A percentile compares a stretch with the other conserved stretches of the same genome.
Evolutionary conservation across 2,888 invertebrate genomes (phyloP).

Genomic region (Leptopilina drosophilae): DNA sequence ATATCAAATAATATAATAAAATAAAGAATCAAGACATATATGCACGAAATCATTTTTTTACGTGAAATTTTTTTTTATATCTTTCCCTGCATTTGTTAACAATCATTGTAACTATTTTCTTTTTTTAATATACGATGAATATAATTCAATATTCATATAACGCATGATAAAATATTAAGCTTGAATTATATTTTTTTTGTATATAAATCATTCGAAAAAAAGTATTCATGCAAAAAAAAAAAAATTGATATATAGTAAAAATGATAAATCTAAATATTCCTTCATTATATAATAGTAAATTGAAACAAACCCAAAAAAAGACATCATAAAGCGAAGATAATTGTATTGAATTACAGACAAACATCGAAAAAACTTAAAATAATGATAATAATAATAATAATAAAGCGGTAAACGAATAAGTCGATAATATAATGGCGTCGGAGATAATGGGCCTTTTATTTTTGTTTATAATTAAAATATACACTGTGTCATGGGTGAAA

Average conservation of each 20-base stretch:
- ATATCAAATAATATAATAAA: not conserved
- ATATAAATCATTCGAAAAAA: constrained; percentile 18
- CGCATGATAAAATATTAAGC: constrained; percentile 28
- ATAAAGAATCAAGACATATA: not conserved
- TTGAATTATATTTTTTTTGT: not conserved
- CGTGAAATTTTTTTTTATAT: constrained; percentile 21
- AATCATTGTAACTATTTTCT: constrained; percentile 20
- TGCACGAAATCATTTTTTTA: not conserved
- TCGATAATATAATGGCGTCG: constrained; percentile 56
- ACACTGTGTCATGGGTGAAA: constrained; percentile 77
- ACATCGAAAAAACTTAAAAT: constrained; percentile 18
- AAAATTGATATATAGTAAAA: not conserved
- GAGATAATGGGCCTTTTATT: constrained; percentile 70
- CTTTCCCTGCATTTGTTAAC: constrained; percentile 39
- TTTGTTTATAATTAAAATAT: constrained; percentile 77
- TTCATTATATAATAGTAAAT: constrained; percentile 9
- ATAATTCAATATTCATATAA: constrained; percentile 39
- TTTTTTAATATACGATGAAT: constrained; percentile 17
- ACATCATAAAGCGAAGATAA: constrained; percentile 33
- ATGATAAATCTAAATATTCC: constrained; percentile 23
- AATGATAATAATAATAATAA: constrained; percentile 25
- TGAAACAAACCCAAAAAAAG: constrained; percentile 27
- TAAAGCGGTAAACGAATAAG: constrained; percentile 38
- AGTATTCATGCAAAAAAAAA: constrained; percentile 14
- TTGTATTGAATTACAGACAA: constrained; percentile 26